Base-by-base conservation (phyloP, 1,140 invertebrate genomes). In the Anoplolepis gracilipes region DNA sequence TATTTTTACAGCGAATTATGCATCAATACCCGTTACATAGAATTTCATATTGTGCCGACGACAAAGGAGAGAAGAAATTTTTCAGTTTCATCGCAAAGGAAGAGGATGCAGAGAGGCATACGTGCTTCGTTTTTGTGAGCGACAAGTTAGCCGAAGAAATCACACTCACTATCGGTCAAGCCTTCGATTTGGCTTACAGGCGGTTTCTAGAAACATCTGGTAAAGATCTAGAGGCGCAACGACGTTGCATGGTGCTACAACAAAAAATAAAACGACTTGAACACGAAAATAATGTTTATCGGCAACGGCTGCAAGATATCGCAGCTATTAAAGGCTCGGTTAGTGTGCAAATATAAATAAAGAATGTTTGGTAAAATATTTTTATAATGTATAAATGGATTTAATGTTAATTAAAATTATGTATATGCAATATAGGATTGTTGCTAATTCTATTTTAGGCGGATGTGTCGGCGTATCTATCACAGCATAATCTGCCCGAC, bases 21-120 rank as follows among this genome's bases (percentile, higher is more conserved):
- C 97, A 99, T 94, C 98, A 99, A 94, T 99, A 99, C 94, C 98
- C 99, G 0, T 95, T 99, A n/a, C 98, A 99, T 94, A 96, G 98
- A 94, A 99, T 99, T 94, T 99, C 98, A 0, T 99, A 99, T 95
- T 99, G 99, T 95, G 99, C 99, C 7, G 99, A 99, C 94, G 99
- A 99, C 94, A 99, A 99, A 94, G 98, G 98, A 57, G 98, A 99
- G 77, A 99, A 99, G 93, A 98, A 98, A 90, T 99, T 99, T 95
- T 99, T 99, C 95, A 98, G 97, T 91, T 99, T 99, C 94, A 99
- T 99, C 90, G 99, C 98, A 46, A 99, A 99, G 96, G 98, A 98
- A 89, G 97, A 97, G 8, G 96, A 96, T 25, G 96, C 96, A 64
- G 98, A 99, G 89, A 97, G 97, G 88, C 98, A 99, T 93, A 97